These are phyloP conservation scores for Hirtodrosophila histrioides DNA, from an alignment of 2,888 invertebrate species.

Conservation along the genomic window DNA sequence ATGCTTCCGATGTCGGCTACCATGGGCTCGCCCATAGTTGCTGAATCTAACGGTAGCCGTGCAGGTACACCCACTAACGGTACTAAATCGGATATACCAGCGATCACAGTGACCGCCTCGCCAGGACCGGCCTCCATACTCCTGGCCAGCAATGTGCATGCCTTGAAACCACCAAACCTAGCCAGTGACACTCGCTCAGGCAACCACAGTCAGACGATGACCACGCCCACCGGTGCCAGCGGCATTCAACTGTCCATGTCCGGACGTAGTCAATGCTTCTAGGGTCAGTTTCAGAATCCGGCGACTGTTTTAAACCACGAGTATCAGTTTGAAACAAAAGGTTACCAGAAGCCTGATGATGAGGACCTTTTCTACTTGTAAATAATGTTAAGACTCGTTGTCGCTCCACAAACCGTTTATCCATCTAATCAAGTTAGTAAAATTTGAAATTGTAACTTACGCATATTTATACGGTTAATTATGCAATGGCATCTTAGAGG, in stretches of 20 bases:
- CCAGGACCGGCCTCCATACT: slow-evolving; percentile 66
- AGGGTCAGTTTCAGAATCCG: slow-evolving; percentile 59
- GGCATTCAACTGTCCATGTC: slow-evolving; percentile 73
- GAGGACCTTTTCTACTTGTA: slow-evolving; percentile 80
- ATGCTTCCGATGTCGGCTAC: slow-evolving; percentile 80
- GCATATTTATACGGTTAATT: slow-evolving; percentile 51
- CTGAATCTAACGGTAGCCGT: slow-evolving; percentile 52
- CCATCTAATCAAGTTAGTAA: slow-evolving; percentile 45
- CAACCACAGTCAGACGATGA: slow-evolving; percentile 8
- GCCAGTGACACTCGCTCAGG: slow-evolving; percentile 12
- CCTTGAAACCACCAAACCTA: slow-evolving; percentile 58
- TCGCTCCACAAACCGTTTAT: slow-evolving; percentile 33
- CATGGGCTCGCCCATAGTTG: slow-evolving; percentile 59
- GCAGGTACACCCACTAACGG: slow-evolving; percentile 68
- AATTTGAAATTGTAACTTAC: slow-evolving; percentile 40
- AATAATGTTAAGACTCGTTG: slow-evolving; percentile 53
- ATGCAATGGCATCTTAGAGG: slow-evolving; percentile 46
- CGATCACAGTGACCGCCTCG: slow-evolving; percentile 79
- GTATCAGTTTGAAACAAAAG: slow-evolving; percentile 13
- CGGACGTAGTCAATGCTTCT: slow-evolving; percentile 83
- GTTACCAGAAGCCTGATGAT: slow-evolving; percentile 15
- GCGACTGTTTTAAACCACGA: neutral
- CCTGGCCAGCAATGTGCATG: slow-evolving; percentile 37
- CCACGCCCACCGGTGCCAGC: slow-evolving; percentile 51
- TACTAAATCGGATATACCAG: slow-evolving; percentile 74